phyloP scores from a whole-genome alignment of 1,140 invertebrate species.

The Bacillus rossius region DNA sequence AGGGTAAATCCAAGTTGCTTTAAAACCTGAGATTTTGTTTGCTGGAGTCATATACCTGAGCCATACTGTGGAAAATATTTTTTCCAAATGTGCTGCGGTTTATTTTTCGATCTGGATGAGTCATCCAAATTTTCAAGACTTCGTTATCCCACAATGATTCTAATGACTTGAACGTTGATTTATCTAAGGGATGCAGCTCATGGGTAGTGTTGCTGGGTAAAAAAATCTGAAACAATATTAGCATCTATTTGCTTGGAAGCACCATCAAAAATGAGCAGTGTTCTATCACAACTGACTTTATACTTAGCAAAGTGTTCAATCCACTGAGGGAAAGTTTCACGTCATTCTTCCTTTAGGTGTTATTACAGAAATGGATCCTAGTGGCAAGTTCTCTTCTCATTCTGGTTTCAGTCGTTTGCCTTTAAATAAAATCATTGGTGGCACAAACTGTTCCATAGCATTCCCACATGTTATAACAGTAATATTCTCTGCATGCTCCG shows the following conservation, averaged over 20 bases:
- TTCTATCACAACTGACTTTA: constrained; percentile 25
- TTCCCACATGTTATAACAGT: constrained; percentile 38
- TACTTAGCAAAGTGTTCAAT: constrained; percentile 32
- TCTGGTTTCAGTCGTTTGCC: constrained; percentile 32
- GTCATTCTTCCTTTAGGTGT: constrained; percentile 39
- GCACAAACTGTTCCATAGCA: constrained; percentile 32
- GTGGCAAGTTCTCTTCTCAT: constrained; percentile 33
- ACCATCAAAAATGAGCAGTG: constrained; percentile 39
- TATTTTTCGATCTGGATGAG: too few relatives aligned
- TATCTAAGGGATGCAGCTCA: constrained; percentile 39
- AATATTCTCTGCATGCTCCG: constrained; percentile 39
- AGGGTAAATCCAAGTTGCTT: constrained; percentile 30
- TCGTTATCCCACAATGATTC: constrained; percentile 37
- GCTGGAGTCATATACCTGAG: constrained; percentile 25
- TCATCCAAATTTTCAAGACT: constrained; percentile 14
- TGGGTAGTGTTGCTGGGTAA: constrained; percentile 37
- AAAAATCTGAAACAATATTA: constrained; percentile 31
- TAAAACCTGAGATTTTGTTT: constrained; percentile 29
- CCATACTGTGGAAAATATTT: constrained; percentile 24
- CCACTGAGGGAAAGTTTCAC: constrained; percentile 31
- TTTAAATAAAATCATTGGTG: constrained; percentile 40
- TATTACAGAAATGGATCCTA: constrained; percentile 29
- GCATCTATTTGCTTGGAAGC: constrained; percentile 32
- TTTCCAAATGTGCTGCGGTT: too few relatives aligned
- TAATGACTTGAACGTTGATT: constrained; percentile 33